phyloP scores from a whole-genome alignment of 2,797 vertebrate genomes.

The Glyptemys insculpta region DNA sequence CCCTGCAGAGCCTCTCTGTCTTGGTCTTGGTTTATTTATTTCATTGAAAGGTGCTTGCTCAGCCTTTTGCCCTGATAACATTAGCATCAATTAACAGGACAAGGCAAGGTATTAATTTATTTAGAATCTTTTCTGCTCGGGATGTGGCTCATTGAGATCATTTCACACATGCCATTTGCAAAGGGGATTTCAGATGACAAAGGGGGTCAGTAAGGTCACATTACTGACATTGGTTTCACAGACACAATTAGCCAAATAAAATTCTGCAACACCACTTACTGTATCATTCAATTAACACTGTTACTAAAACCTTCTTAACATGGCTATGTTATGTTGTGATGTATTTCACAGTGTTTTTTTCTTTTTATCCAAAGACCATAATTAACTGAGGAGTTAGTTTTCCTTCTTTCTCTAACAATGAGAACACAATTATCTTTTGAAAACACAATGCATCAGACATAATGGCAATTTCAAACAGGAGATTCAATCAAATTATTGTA shows the following conservation, averaged over 20 bases:
- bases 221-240: background rate
- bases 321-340: background rate
- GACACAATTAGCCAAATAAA: background rate
- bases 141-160: background rate
- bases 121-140: background rate
- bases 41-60: background rate
- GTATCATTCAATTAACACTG: slow-evolving; percentile 16
- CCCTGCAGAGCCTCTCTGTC: background rate
- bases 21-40: background rate
- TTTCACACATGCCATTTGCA: slow-evolving; percentile 1
- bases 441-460: background rate
- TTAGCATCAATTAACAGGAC: slow-evolving; percentile 17
- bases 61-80: background rate
- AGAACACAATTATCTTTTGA: slow-evolving; percentile 32
- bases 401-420: background rate
- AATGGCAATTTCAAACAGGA: slow-evolving; percentile 35
- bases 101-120: slow-evolving; percentile 39
- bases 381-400: slow-evolving; percentile 20
- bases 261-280: background rate
- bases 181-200: background rate
- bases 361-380: slow-evolving; percentile 39
- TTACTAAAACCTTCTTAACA: background rate
- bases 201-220: background rate
- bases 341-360: slow-evolving; percentile 9
- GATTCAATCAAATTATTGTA: slow-evolving; percentile 28